A percentile compares a stretch with the other conserved stretches of the same genome.
Evolutionary conservation across 2,113 vertebrate species (phyloP).

Genomic region (Tinamus guttatus): DNA sequence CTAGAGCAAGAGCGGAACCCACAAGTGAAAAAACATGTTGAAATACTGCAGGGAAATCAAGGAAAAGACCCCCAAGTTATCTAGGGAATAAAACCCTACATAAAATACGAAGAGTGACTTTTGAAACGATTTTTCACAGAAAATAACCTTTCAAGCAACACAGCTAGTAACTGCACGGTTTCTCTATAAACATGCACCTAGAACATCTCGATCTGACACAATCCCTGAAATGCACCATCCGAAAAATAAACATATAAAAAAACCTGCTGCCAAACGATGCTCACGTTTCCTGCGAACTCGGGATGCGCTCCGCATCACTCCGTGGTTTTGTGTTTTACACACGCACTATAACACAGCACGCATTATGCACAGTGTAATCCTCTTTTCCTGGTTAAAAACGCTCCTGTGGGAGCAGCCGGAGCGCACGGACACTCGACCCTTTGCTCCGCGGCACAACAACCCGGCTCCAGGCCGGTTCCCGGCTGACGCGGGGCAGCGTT

Average conservation of each 20-base stretch:
- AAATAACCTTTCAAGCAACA: background rate
- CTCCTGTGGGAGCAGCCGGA: rapidly evolving
- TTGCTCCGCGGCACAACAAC: background rate
- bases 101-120: rapidly evolving
- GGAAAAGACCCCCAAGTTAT: background rate
- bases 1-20: background rate
- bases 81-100: background rate
- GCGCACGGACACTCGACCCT: background rate
- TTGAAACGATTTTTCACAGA: background rate
- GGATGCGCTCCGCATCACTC: too few species aligned
- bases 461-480: background rate
- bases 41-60: background rate
- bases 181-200: background rate
- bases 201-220: background rate
- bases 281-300: background rate
- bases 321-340: rapidly evolving
- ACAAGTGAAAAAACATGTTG: background rate
- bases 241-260: background rate
- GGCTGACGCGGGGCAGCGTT: background rate
- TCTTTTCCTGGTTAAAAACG: rapidly evolving
- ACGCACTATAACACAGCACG: rapidly evolving
- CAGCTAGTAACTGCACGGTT: background rate
- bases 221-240: background rate
- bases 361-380: background rate
- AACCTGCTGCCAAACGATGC: background rate